Percentiles rank a stretch among this genome's conserved stretches.
Evolutionary conservation across 53 echinoderm and acorn worm species (phyloP).

Genomic region (Arbacia lixula): DNA sequence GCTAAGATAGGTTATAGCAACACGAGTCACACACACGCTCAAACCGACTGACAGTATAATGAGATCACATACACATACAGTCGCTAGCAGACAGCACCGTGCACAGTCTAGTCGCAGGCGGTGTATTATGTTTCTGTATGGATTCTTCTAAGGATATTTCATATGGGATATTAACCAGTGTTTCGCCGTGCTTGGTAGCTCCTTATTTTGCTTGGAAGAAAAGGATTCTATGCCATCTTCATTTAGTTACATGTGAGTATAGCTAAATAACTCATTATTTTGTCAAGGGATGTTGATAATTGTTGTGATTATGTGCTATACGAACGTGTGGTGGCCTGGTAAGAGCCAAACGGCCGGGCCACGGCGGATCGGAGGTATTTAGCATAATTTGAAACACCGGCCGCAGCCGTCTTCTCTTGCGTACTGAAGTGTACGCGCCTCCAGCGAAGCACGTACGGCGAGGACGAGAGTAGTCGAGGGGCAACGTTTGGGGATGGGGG

Average conservation of each 20-base stretch:
- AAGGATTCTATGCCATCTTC: neutral
- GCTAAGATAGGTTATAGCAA: slow-evolving; percentile 37
- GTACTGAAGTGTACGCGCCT: too few relatives aligned
- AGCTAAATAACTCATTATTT: neutral
- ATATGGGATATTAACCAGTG: neutral
- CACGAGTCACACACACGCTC: slow-evolving; percentile 29
- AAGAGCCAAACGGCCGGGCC: too few relatives aligned
- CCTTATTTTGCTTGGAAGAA: neutral
- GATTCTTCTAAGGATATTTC: slow-evolving; percentile 34
- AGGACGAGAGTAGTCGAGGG: neutral
- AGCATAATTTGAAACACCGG: too few relatives aligned
- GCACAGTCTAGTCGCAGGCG: neutral
- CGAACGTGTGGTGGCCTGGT: too few relatives aligned
- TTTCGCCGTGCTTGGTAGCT: too few relatives aligned
- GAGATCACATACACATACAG: neutral
- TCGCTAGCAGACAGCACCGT: slow-evolving; percentile 14
- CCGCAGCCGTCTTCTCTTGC: too few relatives aligned
- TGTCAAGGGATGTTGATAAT: neutral
- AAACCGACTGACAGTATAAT: neutral
- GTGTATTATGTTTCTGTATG: neutral
- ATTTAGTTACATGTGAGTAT: neutral
- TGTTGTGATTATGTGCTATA: too few relatives aligned
- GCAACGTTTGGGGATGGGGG: neutral
- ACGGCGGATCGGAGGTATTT: too few relatives aligned
- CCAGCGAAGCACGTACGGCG: too few relatives aligned